A percentile compares a stretch with the other conserved stretches of the same genome.
phyloP scores from a whole-genome alignment of 2,113 vertebrate genomes.

The Amblyopsis rosae region DNA sequence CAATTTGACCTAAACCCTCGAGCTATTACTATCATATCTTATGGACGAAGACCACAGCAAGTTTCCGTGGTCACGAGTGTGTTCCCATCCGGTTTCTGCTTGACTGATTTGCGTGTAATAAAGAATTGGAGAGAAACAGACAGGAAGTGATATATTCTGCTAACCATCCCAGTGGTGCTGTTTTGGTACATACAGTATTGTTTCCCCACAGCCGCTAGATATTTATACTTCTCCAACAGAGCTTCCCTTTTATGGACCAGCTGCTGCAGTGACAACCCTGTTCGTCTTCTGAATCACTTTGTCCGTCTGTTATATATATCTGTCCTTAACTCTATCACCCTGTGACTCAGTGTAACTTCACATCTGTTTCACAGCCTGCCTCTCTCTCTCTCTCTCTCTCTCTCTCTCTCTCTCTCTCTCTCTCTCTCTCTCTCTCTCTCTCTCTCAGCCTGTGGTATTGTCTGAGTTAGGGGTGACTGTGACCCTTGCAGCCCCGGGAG shows the following conservation, averaged over 20 bases:
- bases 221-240: slow-evolving; percentile 64
- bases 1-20: slow-evolving; percentile 1
- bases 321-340: slow-evolving; percentile 10
- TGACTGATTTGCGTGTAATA: slow-evolving; percentile 1
- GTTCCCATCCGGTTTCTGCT: slow-evolving; percentile 11
- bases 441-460: not conserved
- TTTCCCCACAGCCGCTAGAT: slow-evolving; percentile 42
- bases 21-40: slow-evolving; percentile 1
- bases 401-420: not conserved
- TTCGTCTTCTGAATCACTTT: slow-evolving; percentile 55
- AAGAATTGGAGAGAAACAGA: slow-evolving; percentile 24
- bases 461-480: not conserved
- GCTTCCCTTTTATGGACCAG: slow-evolving; percentile 65
- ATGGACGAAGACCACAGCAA: not conserved
- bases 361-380: not conserved
- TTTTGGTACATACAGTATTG: slow-evolving; percentile 51
- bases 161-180: slow-evolving; percentile 30
- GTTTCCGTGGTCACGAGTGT: slow-evolving; percentile 20
- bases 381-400: not conserved
- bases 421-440: not conserved
- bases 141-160: slow-evolving; percentile 51
- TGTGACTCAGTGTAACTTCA: not conserved
- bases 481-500: slow-evolving; percentile 5
- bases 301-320: not conserved
- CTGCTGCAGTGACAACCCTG: slow-evolving; percentile 29